Percentiles rank a stretch among this genome's conserved stretches.
These are phyloP conservation scores for Aphelocoma coerulescens DNA, from an alignment of 2,113 vertebrate species.

Conservation along the genomic window DNA sequence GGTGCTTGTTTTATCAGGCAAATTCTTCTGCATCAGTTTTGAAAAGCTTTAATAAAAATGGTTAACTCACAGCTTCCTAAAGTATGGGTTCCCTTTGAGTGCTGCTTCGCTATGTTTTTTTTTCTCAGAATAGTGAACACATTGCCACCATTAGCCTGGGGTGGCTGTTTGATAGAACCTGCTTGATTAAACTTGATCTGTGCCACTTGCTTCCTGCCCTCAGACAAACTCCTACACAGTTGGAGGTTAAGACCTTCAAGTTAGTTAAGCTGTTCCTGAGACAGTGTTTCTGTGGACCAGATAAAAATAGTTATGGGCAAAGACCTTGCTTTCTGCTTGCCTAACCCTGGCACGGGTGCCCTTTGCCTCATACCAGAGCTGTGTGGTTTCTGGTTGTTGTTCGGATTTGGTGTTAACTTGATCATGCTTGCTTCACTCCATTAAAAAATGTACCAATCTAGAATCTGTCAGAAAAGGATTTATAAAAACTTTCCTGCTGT, in stretches of 20 bases:
- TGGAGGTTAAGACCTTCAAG: background rate
- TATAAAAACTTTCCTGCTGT: background rate
- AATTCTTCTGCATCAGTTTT: background rate
- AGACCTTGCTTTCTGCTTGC: background rate
- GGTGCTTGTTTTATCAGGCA: background rate
- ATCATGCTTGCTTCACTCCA: background rate
- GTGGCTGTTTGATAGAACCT: background rate
- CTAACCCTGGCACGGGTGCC: background rate
- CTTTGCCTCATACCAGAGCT: background rate
- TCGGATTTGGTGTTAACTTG: background rate
- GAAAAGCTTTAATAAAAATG: background rate
- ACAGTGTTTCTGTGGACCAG: background rate
- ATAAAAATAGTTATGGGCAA: background rate
- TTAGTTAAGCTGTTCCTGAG: background rate
- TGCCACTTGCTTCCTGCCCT: background rate
- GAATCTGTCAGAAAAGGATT: background rate
- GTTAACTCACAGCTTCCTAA: background rate
- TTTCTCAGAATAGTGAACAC: background rate
- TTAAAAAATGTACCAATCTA: background rate
- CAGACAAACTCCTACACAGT: fast-evolving
- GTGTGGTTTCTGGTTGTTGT: background rate
- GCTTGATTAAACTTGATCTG: background rate
- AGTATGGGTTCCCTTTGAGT: background rate
- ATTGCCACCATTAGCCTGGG: background rate
- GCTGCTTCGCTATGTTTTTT: background rate